A percentile compares a stretch with the other conserved stretches of the same genome.
These are phyloP conservation scores for Chrysotoxum bicinctum DNA, from an alignment of 2,888 invertebrate genomes.

Conservation along the genomic window DNA sequence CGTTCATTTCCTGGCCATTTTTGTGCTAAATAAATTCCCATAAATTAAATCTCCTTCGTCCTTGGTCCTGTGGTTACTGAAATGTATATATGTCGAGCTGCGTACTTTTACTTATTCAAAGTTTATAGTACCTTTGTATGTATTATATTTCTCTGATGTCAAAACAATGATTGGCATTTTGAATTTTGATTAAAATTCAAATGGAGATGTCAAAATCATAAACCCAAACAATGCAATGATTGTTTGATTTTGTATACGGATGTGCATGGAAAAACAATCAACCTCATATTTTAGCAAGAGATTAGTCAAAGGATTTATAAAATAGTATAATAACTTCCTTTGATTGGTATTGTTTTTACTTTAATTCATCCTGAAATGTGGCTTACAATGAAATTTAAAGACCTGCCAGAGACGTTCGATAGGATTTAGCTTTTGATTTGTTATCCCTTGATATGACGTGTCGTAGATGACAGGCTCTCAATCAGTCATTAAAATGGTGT, in stretches of 20 bases:
- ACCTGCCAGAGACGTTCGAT: not conserved
- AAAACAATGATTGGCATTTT: not conserved
- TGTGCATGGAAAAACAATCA: not conserved
- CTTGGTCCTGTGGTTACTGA: too few relatives aligned
- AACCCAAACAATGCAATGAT: not conserved
- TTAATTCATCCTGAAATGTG: not conserved
- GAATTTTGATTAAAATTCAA: not conserved
- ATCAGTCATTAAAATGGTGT: not conserved
- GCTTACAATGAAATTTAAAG: not conserved
- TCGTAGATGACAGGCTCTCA: not conserved
- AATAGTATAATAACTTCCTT: not conserved
- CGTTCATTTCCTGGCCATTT: too few relatives aligned
- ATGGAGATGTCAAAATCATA: not conserved
- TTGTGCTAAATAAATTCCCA: too few relatives aligned
- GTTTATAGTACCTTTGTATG: too few relatives aligned
- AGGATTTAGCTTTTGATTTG: not conserved
- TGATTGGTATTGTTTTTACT: not conserved
- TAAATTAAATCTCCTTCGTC: too few relatives aligned
- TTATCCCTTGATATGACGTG: not conserved
- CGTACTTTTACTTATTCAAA: too few relatives aligned
- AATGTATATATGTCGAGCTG: too few relatives aligned
- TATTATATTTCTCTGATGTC: not conserved
- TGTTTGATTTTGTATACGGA: not conserved
- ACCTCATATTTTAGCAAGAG: not conserved
- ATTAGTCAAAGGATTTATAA: not conserved